These are phyloP conservation scores for Eunapius fragilis DNA, from an alignment of 37 sponge, comb jelly and placozoan genomes.

Conservation along the genomic window DNA sequence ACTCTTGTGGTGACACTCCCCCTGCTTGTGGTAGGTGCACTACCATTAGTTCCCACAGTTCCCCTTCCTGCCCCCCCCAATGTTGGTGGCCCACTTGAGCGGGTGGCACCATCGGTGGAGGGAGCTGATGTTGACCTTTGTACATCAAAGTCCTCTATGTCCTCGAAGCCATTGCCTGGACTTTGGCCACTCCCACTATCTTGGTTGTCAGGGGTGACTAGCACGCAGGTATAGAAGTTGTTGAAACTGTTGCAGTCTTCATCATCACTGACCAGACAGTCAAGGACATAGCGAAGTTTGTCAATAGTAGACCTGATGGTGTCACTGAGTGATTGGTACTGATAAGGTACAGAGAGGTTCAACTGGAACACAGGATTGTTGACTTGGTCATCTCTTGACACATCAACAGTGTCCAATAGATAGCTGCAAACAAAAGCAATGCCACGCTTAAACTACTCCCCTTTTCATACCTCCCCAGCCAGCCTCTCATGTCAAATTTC, in stretches of 20 bases:
- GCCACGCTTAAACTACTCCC: too few relatives aligned
- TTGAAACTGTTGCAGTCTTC: conserved; percentile 29
- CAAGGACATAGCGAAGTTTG: neutral
- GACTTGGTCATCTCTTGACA: conserved; percentile 18
- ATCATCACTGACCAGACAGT: conserved; percentile 46
- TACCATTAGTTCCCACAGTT: neutral
- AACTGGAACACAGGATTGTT: conserved; percentile 30
- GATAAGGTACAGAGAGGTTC: neutral
- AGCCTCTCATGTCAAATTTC: too few relatives aligned
- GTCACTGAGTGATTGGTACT: conserved; percentile 2
- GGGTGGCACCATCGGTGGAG: neutral
- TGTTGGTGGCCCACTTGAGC: neutral
- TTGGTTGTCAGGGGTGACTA: neutral
- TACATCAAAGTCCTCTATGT: conserved; percentile 5
- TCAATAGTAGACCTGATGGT: neutral
- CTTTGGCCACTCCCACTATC: conserved; percentile 25
- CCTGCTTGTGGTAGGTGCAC: neutral
- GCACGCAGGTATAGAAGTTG: neutral
- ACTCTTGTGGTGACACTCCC: neutral
- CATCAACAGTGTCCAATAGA: conserved; percentile 1
- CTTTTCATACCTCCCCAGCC: too few relatives aligned
- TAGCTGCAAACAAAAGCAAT: conserved; percentile 11
- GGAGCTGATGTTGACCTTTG: neutral
- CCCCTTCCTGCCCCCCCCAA: neutral
- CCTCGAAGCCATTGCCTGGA: conserved; percentile 1